These are phyloP conservation scores for Eulemur rubriventer DNA, from an alignment of 2,797 vertebrate species.

Conservation along the genomic window DNA sequence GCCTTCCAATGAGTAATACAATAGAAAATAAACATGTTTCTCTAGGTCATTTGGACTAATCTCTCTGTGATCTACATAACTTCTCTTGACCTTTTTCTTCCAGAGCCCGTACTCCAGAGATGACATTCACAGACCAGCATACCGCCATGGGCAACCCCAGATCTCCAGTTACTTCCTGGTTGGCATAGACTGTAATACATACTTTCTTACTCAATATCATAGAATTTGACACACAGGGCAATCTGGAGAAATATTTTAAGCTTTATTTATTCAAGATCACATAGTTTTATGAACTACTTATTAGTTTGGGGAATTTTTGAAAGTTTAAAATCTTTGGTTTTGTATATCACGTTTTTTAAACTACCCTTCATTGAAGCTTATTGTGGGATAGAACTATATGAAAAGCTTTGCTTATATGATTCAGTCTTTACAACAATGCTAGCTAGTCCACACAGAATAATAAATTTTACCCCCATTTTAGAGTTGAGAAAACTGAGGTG, in stretches of 20 bases:
- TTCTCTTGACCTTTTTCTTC: background rate
- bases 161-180: background rate
- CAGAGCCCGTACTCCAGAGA: background rate
- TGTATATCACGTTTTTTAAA: constrained; percentile 1
- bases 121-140: background rate
- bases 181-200: background rate
- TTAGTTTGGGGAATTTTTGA: background rate
- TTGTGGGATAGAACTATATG: background rate
- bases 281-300: background rate
- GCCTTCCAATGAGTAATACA: background rate
- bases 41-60: background rate
- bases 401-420: background rate
- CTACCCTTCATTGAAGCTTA: background rate
- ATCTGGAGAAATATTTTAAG: background rate
- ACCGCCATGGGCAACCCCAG: background rate
- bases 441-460: background rate
- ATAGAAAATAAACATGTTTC: background rate
- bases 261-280: background rate
- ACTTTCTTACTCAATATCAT: background rate
- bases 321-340: background rate
- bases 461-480: background rate
- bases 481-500: background rate
- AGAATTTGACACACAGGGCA: background rate
- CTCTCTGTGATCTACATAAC: background rate
- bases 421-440: background rate